Percentiles rank a stretch among this genome's conserved stretches.
phyloP scores from a whole-genome alignment of 2,797 vertebrate species.

The Hydrocynus forskahlii region DNA sequence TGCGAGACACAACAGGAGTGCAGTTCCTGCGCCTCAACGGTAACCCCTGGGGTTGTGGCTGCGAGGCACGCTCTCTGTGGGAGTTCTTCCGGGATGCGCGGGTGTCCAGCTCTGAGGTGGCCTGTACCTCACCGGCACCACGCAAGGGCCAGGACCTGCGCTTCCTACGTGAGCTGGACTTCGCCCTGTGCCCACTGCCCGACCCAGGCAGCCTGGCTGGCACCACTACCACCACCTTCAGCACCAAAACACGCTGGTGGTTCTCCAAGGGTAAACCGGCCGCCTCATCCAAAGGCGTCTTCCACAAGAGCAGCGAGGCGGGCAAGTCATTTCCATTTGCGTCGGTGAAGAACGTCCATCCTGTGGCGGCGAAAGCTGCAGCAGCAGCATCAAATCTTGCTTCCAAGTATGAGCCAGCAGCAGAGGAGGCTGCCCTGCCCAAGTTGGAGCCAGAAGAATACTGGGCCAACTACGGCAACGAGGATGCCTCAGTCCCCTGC shows the following conservation, averaged over 20 bases:
- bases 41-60: slow-evolving; percentile 96
- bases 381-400: slow-evolving; percentile 65
- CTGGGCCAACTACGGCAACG: slow-evolving; percentile 87
- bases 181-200: slow-evolving; percentile 85
- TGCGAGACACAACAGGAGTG: slow-evolving; percentile 85
- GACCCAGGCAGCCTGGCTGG: slow-evolving; percentile 81
- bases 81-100: slow-evolving; percentile 91
- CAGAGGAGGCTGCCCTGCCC: slow-evolving; percentile 84
- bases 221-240: slow-evolving; percentile 82
- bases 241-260: slow-evolving; percentile 80
- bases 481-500: slow-evolving; percentile 82
- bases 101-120: slow-evolving; percentile 89
- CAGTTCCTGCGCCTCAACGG: slow-evolving; percentile 95
- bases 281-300: slow-evolving; percentile 73
- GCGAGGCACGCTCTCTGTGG: slow-evolving; percentile 92
- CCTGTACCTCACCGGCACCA: slow-evolving; percentile 83
- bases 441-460: slow-evolving; percentile 86
- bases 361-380: slow-evolving; percentile 16
- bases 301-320: slow-evolving; percentile 75
- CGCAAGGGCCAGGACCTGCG: slow-evolving; percentile 89
- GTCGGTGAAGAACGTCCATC: slow-evolving; percentile 63
- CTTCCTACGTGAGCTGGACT: slow-evolving; percentile 86
- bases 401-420: slow-evolving; percentile 84
- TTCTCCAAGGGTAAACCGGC: slow-evolving; percentile 81
- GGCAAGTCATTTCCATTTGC: slow-evolving; percentile 75